Evolutionary conservation across 2,797 vertebrate species (phyloP).

Genomic region (Macroramphosus scolopax): DNA sequence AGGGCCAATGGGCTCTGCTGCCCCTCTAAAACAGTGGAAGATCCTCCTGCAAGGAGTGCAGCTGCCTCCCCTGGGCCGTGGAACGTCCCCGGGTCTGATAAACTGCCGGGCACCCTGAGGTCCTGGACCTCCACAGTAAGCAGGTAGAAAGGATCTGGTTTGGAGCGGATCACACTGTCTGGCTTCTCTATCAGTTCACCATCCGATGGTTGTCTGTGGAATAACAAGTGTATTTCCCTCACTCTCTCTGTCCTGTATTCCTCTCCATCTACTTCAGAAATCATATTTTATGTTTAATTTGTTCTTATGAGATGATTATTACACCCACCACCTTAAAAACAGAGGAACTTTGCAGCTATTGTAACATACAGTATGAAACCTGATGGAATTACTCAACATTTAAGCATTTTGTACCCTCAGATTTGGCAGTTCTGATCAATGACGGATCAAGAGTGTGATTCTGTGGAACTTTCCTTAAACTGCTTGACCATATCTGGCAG

Average conservation of each 20-base stretch:
- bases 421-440: slow-evolving; percentile 24
- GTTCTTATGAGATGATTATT: slow-evolving; percentile 78
- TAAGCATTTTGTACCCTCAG: slow-evolving; percentile 36
- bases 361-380: slow-evolving; percentile 63
- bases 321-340: slow-evolving; percentile 84
- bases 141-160: slow-evolving; percentile 80
- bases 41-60: slow-evolving; percentile 77
- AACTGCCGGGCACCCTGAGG: slow-evolving; percentile 85
- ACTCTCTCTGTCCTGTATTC: slow-evolving; percentile 38
- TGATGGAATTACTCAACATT: slow-evolving; percentile 49
- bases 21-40: slow-evolving; percentile 70
- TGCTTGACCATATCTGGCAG: slow-evolving; percentile 28
- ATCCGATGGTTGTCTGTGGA: slow-evolving; percentile 65
- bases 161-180: slow-evolving; percentile 50
- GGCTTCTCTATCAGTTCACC: slow-evolving; percentile 64
- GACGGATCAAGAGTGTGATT: slow-evolving; percentile 40
- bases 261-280: slow-evolving; percentile 64
- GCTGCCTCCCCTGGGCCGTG: slow-evolving; percentile 87
- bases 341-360: slow-evolving; percentile 74
- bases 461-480: slow-evolving; percentile 53
- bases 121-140: slow-evolving; percentile 90
- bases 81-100: slow-evolving; percentile 89
- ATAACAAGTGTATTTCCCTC: slow-evolving; percentile 43
- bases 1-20: slow-evolving; percentile 70
- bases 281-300: slow-evolving; percentile 73